Conservation (phyloP, 2,113 vertebrate genomes). For the Pagrus major region DNA sequence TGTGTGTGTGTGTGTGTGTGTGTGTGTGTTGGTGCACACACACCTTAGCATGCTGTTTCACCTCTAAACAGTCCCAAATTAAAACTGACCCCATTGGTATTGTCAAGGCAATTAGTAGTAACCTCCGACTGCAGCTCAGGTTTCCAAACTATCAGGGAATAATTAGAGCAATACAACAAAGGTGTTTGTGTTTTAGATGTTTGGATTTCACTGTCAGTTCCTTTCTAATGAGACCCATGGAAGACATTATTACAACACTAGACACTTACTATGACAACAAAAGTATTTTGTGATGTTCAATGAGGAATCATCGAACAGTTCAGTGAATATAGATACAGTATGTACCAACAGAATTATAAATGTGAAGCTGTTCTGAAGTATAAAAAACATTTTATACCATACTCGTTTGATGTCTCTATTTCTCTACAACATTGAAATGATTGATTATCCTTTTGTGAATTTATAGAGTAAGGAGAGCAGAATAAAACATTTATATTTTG, state of each 20-base stretch:
- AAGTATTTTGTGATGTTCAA: background rate
- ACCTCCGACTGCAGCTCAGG: background rate
- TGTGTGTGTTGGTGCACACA: background rate
- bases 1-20: background rate
- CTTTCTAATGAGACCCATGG: constrained; percentile 5
- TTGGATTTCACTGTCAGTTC: constrained; percentile 2
- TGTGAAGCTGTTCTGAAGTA: background rate
- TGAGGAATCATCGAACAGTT: background rate
- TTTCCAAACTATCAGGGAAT: constrained; percentile 27
- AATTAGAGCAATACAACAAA: constrained; percentile 28
- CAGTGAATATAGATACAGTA: background rate
- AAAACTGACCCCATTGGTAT: constrained; percentile 18
- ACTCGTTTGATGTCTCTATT: background rate
- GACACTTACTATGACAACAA: background rate
- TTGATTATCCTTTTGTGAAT: background rate
- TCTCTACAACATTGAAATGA: background rate
- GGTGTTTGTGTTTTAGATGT: background rate
- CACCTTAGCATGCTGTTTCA: background rate
- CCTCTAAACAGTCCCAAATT: background rate
- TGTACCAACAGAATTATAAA: background rate
- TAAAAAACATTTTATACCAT: background rate
- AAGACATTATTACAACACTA: background rate
- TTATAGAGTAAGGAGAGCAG: background rate
- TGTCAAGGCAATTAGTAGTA: constrained; percentile 27
- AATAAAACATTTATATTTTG: constrained; percentile 1